Base-by-base conservation (phyloP, 2,113 vertebrate genomes). In the Muntiacus muntjak region DNA sequence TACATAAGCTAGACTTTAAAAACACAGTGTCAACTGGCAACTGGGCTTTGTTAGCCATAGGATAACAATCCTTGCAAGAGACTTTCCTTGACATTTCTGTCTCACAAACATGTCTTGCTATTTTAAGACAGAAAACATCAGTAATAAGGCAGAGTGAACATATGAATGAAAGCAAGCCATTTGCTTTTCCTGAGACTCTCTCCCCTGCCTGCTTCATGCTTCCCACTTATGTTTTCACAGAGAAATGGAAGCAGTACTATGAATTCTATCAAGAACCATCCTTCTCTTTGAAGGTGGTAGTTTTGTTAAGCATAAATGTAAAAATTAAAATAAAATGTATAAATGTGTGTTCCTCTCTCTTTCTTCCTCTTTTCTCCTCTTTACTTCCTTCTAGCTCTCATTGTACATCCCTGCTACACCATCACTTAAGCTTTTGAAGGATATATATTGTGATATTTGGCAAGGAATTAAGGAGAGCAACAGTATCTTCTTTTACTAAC, bases 381-480 rank as follows among this genome's bases (percentile, higher is more conserved):
- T 52, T 82, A 79, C 88, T 91, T 79, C 15, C 14, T 60, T 94
- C 76, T 57, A 7, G 64, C 28, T 96, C 82, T 93, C 87, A 79
- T 81, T 67, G 54, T 30, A 54, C 19, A 82, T 47, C 28, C 54
- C 25, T 79, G 81, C 33, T 83, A 11, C 25, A 52, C 14, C 93
- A 45, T 6, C 64, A 71, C 71, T 64, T 92, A 60, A 60, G 78
- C 50, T 95, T 91, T 87, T 93, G 82, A 91, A 93, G 60, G 79
- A 74, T 36, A 43, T 6, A 89, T 79, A 92, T 40, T 94, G 28
- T 78, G 25, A 26, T 88, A 74, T 97, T 94, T 97, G 79, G 36
- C 19, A 86, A 89, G 47, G 86, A 83, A 94, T 97, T 95, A 95
- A 60, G 30, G 6, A 40, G 2, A 96, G 28, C n/a, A 97, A 95